Base-by-base conservation (phyloP, 1,140 invertebrate species). In the Platorchestia sp. region DNA sequence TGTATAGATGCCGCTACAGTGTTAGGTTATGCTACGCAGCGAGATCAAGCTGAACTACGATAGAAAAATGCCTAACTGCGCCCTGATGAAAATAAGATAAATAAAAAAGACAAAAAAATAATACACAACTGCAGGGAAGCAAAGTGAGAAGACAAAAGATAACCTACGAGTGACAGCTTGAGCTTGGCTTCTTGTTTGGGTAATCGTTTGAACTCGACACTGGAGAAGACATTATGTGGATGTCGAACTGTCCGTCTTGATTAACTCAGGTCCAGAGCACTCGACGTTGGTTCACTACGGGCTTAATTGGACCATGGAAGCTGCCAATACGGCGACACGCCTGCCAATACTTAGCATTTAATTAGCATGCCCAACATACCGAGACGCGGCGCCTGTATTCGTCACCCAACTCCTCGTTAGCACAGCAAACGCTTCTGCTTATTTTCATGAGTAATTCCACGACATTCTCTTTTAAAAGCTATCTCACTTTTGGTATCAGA, bases 331-430 rank as follows among this genome's bases (percentile, higher is more conserved):
- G 36, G 44, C 91, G 40, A 93, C 43, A 40, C 40, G 45, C 36
- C 91, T 93, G 91, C 45, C 91, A 93, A 93, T 93, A 93, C 91
- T 93, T 93, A 47, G 91, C 91, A 93, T 93, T 93, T 93, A 93
- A 93, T 93, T 93, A 93, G 45, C 91, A 93, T 93, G 45, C 45
- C 40, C 45, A 45, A 47, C 91, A 93, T 93, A 45, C 91, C 44
- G 45, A 93, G 91, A 7, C 0, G 43, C 91, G 87, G 41, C 19
- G 59, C 10, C 59, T 75, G 10, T 27, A 75, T 27, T 75, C 59
- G 59, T 75, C 59, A 75, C 27, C 59, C 59, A 75, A 36, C 59
- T 75, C 27, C 59, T 75, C 36, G 59, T 27, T 36, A 75, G 7
- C 59, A 75, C 59, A 75, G 27, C 27, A 19, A 75, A 10, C 14